Conservation (phyloP, 2,797 vertebrate species). For the Phalanger gymnotis region DNA sequence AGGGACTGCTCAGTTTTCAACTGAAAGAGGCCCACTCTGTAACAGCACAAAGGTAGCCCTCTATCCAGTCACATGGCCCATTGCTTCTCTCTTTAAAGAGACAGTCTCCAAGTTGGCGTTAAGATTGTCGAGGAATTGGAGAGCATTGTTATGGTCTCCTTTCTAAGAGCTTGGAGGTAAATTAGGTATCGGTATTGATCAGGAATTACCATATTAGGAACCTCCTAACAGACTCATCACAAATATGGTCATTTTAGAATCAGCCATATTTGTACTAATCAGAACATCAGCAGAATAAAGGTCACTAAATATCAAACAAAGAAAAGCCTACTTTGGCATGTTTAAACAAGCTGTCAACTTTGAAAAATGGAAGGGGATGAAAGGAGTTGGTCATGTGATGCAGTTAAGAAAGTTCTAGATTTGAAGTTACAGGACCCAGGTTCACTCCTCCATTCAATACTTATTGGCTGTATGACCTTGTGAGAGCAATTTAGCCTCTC, state of each 20-base stretch:
- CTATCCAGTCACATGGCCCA: background rate
- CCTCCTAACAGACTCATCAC: background rate
- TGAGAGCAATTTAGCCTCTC: background rate
- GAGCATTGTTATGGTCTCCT: background rate
- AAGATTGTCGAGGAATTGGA: background rate
- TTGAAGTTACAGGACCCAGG: background rate
- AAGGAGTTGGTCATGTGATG: background rate
- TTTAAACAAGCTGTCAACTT: background rate
- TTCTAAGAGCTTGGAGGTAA: background rate
- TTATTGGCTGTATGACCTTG: background rate
- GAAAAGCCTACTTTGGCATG: background rate
- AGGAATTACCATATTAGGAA: background rate
- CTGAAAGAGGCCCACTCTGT: background rate
- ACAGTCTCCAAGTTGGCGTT: background rate
- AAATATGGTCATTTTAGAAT: background rate
- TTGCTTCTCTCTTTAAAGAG: background rate
- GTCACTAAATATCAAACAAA: background rate
- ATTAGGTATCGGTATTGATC: background rate
- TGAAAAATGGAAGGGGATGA: background rate
- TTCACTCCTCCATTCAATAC: background rate
- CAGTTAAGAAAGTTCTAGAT: background rate
- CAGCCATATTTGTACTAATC: background rate
- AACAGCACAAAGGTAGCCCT: background rate
- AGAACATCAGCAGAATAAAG: background rate
- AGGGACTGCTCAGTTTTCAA: background rate